Conservation (phyloP, 2,113 vertebrate genomes). For the Sus scrofa region T2T-Sscrofa CM000818.6:6134001-6134500, state of each 20-base stretch:
- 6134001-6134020: background rate
- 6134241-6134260: background rate
- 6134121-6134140: background rate
- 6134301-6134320: background rate
- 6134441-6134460: background rate
- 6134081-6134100: rapidly evolving
- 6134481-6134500: slow-evolving; percentile 53
- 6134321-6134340: background rate
- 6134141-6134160: background rate
- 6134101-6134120: background rate
- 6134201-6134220: background rate
- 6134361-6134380: slow-evolving; percentile 44
- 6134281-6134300: background rate
- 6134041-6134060: background rate
- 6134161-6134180: background rate
- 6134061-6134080: background rate
- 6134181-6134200: background rate
- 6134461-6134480: slow-evolving; percentile 60
- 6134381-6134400: slow-evolving; percentile 13
- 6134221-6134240: background rate
- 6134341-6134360: background rate
- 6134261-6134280: background rate
- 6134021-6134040: background rate
- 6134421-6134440: slow-evolving; percentile 53
- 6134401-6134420: slow-evolving; percentile 53